Evolutionary conservation across 2,113 vertebrate genomes (phyloP).

Genomic region (Sinocyclocheilus anophthalmus): DNA sequence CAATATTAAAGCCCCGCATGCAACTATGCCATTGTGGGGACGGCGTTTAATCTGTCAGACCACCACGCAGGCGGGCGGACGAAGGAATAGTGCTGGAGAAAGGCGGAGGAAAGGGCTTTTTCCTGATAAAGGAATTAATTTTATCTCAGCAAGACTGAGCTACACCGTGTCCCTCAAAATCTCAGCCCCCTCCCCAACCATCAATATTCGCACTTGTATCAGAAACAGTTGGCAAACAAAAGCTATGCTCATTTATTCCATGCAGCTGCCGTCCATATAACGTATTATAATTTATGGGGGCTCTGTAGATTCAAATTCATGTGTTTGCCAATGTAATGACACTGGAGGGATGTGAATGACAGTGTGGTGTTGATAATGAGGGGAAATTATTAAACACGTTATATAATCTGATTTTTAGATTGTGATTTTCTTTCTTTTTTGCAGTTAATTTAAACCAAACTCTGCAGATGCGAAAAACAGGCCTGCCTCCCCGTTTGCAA

Average conservation of each 20-base stretch:
- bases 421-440: background rate
- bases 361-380: slow-evolving; percentile 6
- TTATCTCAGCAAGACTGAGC: slow-evolving; percentile 71
- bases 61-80: slow-evolving; percentile 25
- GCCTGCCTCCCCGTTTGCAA: background rate
- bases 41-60: slow-evolving; percentile 54
- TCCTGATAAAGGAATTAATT: slow-evolving; percentile 69
- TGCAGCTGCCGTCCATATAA: background rate
- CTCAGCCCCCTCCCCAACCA: slow-evolving; percentile 55
- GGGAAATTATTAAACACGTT: slow-evolving; percentile 6
- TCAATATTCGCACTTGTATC: slow-evolving; percentile 60
- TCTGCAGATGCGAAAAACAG: background rate
- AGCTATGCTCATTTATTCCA: slow-evolving; percentile 43
- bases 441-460: background rate
- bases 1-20: slow-evolving; percentile 48
- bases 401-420: slow-evolving; percentile 1
- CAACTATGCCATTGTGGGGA: slow-evolving; percentile 50
- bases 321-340: slow-evolving; percentile 16
- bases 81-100: background rate
- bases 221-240: slow-evolving; percentile 61
- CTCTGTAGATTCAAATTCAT: slow-evolving; percentile 11
- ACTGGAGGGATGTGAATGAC: slow-evolving; percentile 29
- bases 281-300: background rate
- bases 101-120: slow-evolving; percentile 30
- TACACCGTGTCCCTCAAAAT: slow-evolving; percentile 68